Percentiles rank a stretch among this genome's conserved stretches.
These are phyloP conservation scores for Pseudorasbora parva DNA, from an alignment of 2,113 vertebrate species.

Conservation along the genomic window DNA sequence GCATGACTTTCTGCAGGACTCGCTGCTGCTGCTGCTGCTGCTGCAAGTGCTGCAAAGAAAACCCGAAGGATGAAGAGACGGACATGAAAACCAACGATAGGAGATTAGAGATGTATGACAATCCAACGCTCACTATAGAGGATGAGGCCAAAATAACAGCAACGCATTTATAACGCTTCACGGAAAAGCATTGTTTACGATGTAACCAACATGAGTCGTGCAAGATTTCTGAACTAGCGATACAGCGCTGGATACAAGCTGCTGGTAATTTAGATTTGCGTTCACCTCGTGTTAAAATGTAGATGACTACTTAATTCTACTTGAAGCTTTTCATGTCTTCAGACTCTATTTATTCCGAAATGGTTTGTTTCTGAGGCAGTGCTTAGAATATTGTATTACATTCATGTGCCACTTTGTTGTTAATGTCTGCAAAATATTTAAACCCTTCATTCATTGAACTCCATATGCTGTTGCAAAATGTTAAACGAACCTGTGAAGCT, in stretches of 20 bases:
- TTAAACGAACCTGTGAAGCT: not conserved
- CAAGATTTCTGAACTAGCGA: not conserved
- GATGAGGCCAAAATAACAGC: slow-evolving; percentile 39
- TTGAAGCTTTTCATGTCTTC: no score
- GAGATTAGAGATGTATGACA: slow-evolving; percentile 80
- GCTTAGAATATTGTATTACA: not conserved
- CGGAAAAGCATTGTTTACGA: not conserved
- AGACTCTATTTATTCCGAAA: no score
- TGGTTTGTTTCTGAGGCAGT: not conserved
- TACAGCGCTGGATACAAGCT: not conserved
- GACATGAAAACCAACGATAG: slow-evolving; percentile 59
- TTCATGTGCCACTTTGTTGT: not conserved
- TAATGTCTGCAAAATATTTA: not conserved
- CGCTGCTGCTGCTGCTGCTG: slow-evolving; percentile 85
- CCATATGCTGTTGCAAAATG: not conserved
- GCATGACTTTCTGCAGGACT: slow-evolving; percentile 68
- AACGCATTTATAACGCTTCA: slow-evolving; percentile 46
- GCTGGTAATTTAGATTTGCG: not conserved
- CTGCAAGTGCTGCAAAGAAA: slow-evolving; percentile 60
- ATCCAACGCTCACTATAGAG: slow-evolving; percentile 70
- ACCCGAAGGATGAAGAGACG: slow-evolving; percentile 40
- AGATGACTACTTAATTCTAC: no score
- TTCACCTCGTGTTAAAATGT: not conserved
- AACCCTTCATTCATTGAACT: not conserved
- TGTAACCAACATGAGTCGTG: not conserved